Evolutionary conservation across 2,113 vertebrate genomes (phyloP).

Genomic region (Hiodon tergisus): DNA sequence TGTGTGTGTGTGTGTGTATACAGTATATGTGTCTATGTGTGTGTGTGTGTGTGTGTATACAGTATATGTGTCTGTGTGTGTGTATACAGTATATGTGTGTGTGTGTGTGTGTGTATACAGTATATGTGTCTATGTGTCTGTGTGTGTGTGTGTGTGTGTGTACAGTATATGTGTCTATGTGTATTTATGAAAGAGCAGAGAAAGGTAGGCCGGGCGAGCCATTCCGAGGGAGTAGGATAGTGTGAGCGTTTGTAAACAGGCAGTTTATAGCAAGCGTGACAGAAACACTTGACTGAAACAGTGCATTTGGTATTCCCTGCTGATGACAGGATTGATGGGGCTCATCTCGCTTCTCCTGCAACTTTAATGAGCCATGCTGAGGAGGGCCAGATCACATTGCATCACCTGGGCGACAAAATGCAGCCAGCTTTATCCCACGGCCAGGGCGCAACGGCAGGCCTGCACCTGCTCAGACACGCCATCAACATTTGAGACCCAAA

Average conservation of each 20-base stretch:
- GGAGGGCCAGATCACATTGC: constrained; percentile 1
- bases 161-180: too few relatives aligned
- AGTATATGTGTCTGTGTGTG: constrained; percentile 3
- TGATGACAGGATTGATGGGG: constrained; percentile 9
- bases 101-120: neutral
- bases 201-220: neutral
- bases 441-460: neutral
- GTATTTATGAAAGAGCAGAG: neutral
- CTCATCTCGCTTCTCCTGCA: constrained; percentile 2
- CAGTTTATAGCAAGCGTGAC: neutral
- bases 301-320: neutral
- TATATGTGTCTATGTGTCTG: too few relatives aligned
- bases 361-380: constrained; percentile 15
- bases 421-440: neutral
- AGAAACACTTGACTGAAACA: neutral
- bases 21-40: too few relatives aligned
- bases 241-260: constrained; percentile 2
- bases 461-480: neutral
- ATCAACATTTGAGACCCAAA: neutral
- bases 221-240: neutral
- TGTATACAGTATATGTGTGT: neutral
- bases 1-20: too few relatives aligned
- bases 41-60: too few relatives aligned
- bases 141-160: neutral
- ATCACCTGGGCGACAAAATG: neutral